Evolutionary conservation across 2,888 invertebrate species (phyloP), one percentile per base, ranked within the genome.

Genomic region (Orthonevra nobilis): DNA sequence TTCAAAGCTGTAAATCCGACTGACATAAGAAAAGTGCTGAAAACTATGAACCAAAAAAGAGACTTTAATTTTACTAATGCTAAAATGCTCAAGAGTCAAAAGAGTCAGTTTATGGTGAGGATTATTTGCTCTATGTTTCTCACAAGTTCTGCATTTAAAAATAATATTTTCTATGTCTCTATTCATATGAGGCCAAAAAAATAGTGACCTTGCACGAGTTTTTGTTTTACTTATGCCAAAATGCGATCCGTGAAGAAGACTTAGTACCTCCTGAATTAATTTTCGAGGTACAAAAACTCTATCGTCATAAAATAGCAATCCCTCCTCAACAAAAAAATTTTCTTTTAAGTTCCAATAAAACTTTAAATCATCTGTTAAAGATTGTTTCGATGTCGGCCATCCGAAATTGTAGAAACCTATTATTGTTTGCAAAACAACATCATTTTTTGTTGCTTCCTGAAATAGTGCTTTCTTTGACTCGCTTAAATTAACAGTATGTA

Each of bases 141-240:
- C 3, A 14, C 44, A 44, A 44, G 26, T 26, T 44, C 12, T 44
- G 12, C 14, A 40, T 2, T 9, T 17, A 9, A 15, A 17, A 40
- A 7, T 1, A 4, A 17, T 1, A 15, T 17, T 40, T 19, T 73
- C 73, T 26, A 58, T 73, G 7, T 66, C 50, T 12, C 34, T 12
- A 28, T 40, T 26, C 28, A 66, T 66, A 17, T 52, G 34, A 3
- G 66, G 73, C 73, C 56, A 72, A 19, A 56, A 64, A 10, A 73
- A 7, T 14, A 28, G 3, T 19, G 54, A 9, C 46, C 44, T 32
- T 6, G 48, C 48, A 2, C 26, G 15, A 10, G 23, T 12, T 26
- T 52, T 46, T 3, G 20, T 72, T 28, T 61, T 72, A 1, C 20
- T 36, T 46, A 34, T 61, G n/a, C 54, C 52, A n/a, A 61, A 20